Base-by-base conservation (phyloP, 2,888 invertebrate species). In the Melitaea athalia region DNA sequence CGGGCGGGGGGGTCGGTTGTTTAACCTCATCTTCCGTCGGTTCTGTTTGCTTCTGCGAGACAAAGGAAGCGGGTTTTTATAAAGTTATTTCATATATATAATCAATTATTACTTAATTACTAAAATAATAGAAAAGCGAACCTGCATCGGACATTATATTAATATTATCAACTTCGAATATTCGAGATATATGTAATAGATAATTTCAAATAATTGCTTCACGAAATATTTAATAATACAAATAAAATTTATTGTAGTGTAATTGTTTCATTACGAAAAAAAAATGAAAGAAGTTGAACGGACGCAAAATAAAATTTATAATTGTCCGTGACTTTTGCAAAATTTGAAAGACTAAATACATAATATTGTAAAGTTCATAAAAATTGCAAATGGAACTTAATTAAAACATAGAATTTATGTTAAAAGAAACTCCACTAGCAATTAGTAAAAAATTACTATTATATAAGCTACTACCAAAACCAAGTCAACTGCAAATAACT, bases 1-100 rank as follows among this genome's bases (percentile, higher is more conserved):
- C 92, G 0, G 90, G 92, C 0, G 92, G 92, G 0, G 92, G 92
- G 0, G 91, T 92, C 3, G 92, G 92, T 74, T 92, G 90, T 69
- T 88, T 89, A n/a, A 79, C 75, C 31, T 88, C 88, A 0, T 88
- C 88, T 61, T 88, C 90, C 0, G 82, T 75, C 7, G 77, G 74
- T 15, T 77, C 78, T n/a, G 75, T 63, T 47, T 68, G 71, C 69
- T 81, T 81, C 80, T 81, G 79, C 72, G 74, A 72, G 68, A 67
- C 60, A 67, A 17, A 62, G 53, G 61, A 61, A 61, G 66, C 47
- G 15, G 49, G 57, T 59, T 70, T 63, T 49, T 63, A 24, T n/a
- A 24, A 63, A 17, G 24, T 50, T 50, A 10, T 15, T 52, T 8
- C 47, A 24, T 45, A 38, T 24, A 11, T 52, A 52, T 17, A 24